These are phyloP conservation scores for Hapalemur alaotrensis DNA, from an alignment of 2,797 vertebrate genomes.

Conservation along the genomic window DNA sequence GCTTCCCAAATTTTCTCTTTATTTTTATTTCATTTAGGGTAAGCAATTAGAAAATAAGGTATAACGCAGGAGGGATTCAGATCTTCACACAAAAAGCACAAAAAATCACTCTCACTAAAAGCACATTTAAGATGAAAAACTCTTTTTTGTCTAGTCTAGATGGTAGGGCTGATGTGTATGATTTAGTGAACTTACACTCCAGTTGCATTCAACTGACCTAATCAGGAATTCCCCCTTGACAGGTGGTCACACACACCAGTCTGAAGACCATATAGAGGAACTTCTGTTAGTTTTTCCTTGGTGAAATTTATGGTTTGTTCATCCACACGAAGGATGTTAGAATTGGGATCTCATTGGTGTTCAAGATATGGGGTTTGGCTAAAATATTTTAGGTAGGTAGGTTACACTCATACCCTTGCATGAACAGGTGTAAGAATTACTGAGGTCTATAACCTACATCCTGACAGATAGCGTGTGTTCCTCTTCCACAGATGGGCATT, in stretches of 20 bases:
- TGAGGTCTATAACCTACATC: background rate
- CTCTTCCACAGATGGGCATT: background rate
- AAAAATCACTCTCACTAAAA: background rate
- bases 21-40: background rate
- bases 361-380: background rate
- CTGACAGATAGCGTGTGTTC: background rate
- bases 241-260: background rate
- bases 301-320: background rate
- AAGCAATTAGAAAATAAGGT: background rate
- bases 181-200: background rate
- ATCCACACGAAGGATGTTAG: background rate
- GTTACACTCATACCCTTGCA: background rate
- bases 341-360: background rate
- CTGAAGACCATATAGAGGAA: background rate
- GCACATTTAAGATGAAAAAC: background rate
- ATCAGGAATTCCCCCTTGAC: background rate
- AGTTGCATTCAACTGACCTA: background rate
- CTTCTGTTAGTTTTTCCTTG: background rate
- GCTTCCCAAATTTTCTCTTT: background rate
- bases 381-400: background rate
- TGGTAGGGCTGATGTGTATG: background rate
- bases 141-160: background rate
- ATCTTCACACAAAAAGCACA: background rate
- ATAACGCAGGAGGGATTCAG: background rate
- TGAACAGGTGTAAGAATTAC: background rate